Conservation (phyloP, 2,888 invertebrate species). For the Oxycera nigricornis region DNA sequence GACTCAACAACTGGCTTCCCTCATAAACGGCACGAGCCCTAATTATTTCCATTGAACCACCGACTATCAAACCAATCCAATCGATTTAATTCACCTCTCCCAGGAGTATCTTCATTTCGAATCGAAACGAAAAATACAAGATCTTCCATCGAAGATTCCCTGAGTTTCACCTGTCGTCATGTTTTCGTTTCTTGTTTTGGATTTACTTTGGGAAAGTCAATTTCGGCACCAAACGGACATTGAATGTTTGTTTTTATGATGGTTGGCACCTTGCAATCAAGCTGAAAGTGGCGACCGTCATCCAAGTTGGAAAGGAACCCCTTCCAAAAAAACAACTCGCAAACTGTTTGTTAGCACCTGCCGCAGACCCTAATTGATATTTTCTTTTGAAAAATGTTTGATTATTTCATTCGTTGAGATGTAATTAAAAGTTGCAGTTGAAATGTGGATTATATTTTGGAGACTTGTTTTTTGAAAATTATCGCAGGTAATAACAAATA, state of each 20-base stretch:
- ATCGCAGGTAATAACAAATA: no score
- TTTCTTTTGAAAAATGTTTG: background rate
- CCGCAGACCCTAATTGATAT: background rate
- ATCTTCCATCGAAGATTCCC: no score
- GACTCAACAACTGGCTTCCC: background rate
- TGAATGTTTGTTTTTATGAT: conserved; percentile 2
- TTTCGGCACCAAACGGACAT: background rate
- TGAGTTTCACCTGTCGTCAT: background rate
- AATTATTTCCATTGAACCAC: background rate
- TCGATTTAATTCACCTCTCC: no score
- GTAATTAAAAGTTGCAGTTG: no score
- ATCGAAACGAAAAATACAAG: no score
- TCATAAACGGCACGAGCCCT: background rate
- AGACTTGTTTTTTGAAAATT: no score
- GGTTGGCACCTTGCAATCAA: background rate
- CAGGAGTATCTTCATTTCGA: no score
- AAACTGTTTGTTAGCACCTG: background rate
- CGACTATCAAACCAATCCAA: background rate
- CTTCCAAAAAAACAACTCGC: background rate
- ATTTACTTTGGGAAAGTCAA: background rate
- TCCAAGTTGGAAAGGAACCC: background rate
- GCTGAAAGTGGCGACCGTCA: background rate
- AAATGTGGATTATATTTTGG: no score
- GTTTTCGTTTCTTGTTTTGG: background rate
- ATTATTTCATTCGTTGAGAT: no score